Percentiles rank a stretch among this genome's conserved stretches.
Conservation (phyloP, 2,888 invertebrate genomes). For the Hyppa rectilinea region DNA sequence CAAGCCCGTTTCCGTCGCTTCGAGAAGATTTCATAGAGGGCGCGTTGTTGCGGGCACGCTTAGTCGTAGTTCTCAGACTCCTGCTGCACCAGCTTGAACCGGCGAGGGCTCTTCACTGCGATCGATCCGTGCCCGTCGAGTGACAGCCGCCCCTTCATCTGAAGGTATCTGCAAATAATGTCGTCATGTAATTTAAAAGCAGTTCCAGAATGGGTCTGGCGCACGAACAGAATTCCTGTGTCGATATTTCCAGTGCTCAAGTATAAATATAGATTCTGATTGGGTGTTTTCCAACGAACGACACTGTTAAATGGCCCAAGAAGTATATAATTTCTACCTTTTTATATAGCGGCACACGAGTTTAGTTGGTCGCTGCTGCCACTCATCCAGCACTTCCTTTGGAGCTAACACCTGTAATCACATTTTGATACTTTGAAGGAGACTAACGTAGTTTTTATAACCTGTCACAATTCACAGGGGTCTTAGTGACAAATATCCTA, state of each 20-base stretch:
- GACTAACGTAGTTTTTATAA: neutral
- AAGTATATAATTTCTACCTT: conserved; percentile 79
- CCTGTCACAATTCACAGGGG: neutral
- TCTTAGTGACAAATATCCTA: neutral
- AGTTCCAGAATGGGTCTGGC: neutral
- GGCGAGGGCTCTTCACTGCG: conserved; percentile 95
- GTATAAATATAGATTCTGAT: neutral
- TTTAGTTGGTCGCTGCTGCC: conserved; percentile 97
- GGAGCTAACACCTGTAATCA: conserved; percentile 94
- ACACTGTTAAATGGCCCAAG: neutral
- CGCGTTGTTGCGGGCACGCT: conserved; percentile 39
- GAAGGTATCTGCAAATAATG: conserved; percentile 89
- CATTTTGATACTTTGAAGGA: conserved; percentile 1
- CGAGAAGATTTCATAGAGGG: conserved; percentile 26
- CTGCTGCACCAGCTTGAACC: conserved; percentile 97
- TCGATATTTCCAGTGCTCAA: neutral
- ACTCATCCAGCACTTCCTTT: conserved; percentile 97
- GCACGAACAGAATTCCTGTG: neutral
- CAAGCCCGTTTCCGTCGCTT: conserved; percentile 52
- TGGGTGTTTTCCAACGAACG: neutral
- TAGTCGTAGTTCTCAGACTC: conserved; percentile 97
- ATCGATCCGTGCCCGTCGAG: conserved; percentile 95
- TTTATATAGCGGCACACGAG: conserved; percentile 96
- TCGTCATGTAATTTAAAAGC: neutral
- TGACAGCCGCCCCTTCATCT: conserved; percentile 94